phyloP scores from a whole-genome alignment of 2,797 vertebrate genomes.

The Neoniphon sammara region DNA sequence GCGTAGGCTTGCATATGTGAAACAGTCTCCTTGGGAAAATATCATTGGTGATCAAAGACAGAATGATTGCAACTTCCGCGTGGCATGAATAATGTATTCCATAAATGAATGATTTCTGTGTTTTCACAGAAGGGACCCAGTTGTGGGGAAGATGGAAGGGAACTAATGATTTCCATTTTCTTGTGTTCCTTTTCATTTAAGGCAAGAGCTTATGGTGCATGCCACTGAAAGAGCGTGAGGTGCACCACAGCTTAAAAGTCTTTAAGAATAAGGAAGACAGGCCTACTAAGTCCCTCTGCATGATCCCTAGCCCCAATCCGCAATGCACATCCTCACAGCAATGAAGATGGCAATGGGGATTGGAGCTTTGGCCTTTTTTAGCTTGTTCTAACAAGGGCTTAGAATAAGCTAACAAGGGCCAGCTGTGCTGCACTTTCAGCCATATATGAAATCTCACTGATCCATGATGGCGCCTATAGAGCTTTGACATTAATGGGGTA shows the following conservation, averaged over 20 bases:
- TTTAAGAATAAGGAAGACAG: conserved; percentile 54
- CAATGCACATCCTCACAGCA: conserved; percentile 62
- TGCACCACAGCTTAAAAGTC: conserved; percentile 43
- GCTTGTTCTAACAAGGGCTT: conserved; percentile 17
- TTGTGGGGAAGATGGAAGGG: conserved; percentile 41
- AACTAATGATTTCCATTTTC: conserved; percentile 47
- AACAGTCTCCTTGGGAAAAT: conserved; percentile 64
- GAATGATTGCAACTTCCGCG: conserved; percentile 19
- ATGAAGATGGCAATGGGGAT: conserved; percentile 35
- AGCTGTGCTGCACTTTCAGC: conserved; percentile 60
- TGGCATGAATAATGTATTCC: conserved; percentile 72
- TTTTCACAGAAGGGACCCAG: conserved; percentile 53
- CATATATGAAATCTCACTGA: conserved; percentile 54
- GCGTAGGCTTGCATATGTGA: conserved; percentile 39
- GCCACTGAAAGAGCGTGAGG: conserved; percentile 54
- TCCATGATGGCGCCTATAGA: conserved; percentile 53
- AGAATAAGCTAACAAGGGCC: conserved; percentile 60
- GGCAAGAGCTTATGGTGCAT: conserved; percentile 33
- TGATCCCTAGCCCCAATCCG: conserved; percentile 54
- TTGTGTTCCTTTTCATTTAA: conserved; percentile 45
- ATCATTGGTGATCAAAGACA: conserved; percentile 67
- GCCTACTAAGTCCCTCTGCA: conserved; percentile 53
- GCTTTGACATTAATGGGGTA: conserved; percentile 41
- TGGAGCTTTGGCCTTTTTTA: no score
- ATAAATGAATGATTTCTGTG: conserved; percentile 63